Evolutionary conservation across 2,797 vertebrate genomes (phyloP).

Genomic region (Coregonus sp.): DNA sequence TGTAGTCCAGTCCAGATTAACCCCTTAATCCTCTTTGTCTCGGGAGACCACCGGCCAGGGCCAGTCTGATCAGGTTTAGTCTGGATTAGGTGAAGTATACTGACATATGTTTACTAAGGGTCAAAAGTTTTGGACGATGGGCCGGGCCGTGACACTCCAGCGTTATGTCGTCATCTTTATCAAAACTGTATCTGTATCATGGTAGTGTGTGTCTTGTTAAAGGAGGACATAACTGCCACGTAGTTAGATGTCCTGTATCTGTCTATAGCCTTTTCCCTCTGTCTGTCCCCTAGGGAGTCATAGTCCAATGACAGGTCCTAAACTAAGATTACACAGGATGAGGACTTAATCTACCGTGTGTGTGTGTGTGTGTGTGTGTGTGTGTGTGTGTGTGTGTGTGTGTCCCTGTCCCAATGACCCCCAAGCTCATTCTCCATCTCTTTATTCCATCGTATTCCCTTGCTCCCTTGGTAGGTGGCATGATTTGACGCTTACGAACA

Average conservation of each 20-base stretch:
- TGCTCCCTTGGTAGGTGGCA: slow-evolving; percentile 50
- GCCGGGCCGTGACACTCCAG: neutral
- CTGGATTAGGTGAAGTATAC: neutral
- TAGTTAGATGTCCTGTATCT: neutral
- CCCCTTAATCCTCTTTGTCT: slow-evolving; percentile 71
- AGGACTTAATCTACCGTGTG: slow-evolving; percentile 36
- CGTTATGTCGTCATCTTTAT: neutral
- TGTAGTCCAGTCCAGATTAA: slow-evolving; percentile 44
- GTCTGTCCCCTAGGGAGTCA: neutral
- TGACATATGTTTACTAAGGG: slow-evolving; percentile 23
- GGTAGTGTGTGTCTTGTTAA: neutral
- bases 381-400: too few relatives aligned
- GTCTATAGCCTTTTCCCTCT: neutral
- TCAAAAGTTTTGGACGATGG: slow-evolving; percentile 27
- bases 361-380: slow-evolving; percentile 16
- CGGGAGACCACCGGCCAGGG: slow-evolving; percentile 39
- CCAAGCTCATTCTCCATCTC: slow-evolving; percentile 45
- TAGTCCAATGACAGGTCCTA: neutral
- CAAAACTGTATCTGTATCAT: neutral
- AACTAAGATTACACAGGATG: slow-evolving; percentile 43
- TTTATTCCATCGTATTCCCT: slow-evolving; percentile 34
- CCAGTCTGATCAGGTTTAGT: slow-evolving; percentile 28
- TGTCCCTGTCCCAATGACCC: slow-evolving; percentile 28
- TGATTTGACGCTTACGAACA: slow-evolving; percentile 62
- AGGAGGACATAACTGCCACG: neutral